These are phyloP conservation scores for Acanthosepion lycidas DNA, from an alignment of 2,888 invertebrate genomes.

Conservation along the genomic window DNA sequence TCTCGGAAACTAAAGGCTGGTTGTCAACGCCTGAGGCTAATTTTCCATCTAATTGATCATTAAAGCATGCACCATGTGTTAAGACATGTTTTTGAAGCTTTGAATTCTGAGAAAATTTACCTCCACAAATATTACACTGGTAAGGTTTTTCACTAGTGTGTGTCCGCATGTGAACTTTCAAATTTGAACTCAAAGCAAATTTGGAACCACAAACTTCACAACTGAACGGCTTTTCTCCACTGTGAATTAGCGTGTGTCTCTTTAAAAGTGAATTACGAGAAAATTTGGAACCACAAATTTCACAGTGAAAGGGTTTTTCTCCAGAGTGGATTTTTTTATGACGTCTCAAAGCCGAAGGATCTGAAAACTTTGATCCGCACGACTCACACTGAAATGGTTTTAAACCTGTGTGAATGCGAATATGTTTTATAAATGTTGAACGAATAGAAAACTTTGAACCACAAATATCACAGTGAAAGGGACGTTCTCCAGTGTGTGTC, in stretches of 20 bases:
- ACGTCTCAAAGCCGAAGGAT: background rate
- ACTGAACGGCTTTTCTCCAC: background rate
- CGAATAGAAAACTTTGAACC: background rate
- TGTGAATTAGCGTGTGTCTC: background rate
- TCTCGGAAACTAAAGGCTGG: too few species aligned
- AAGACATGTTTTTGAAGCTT: background rate
- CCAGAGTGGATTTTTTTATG: background rate
- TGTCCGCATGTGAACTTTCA: background rate
- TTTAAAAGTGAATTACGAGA: background rate
- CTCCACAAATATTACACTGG: background rate
- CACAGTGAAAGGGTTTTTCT: constrained; percentile 23
- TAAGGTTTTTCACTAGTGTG: background rate
- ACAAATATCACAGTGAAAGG: constrained; percentile 18
- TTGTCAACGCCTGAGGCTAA: background rate
- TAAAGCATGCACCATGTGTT: background rate
- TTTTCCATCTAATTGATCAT: background rate
- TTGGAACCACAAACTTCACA: background rate
- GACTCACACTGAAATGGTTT: background rate
- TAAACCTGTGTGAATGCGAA: background rate
- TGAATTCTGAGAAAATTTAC: background rate
- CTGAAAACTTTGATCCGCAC: background rate
- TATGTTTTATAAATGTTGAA: background rate
- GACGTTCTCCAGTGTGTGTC: background rate
- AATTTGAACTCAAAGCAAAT: background rate
- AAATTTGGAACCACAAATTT: background rate